Evolutionary conservation across 2,888 invertebrate genomes (phyloP).

Genomic region (Patella depressa): DNA sequence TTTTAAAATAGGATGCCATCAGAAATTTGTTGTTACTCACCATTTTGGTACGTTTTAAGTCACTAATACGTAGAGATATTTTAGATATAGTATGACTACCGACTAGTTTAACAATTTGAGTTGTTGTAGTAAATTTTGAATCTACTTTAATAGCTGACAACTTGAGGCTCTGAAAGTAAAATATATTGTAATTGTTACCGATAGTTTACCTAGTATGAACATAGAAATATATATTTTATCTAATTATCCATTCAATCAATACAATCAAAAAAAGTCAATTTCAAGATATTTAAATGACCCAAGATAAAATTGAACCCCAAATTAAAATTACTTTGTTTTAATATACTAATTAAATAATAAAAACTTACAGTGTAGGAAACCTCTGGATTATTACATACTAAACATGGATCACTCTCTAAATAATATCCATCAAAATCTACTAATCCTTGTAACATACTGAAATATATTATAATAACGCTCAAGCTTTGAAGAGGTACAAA

Average conservation of each 20-base stretch:
- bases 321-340: neutral
- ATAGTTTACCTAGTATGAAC: neutral
- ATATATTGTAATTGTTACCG: neutral
- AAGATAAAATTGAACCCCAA: neutral
- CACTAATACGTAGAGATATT: slow-evolving; percentile 92
- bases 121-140: slow-evolving; percentile 97
- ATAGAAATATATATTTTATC: no score
- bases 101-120: slow-evolving; percentile 95
- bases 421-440: slow-evolving; percentile 97
- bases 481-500: no score
- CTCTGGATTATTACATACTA: slow-evolving; percentile 98
- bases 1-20: neutral
- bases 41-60: slow-evolving; percentile 97
- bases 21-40: slow-evolving; percentile 68
- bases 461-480: slow-evolving; percentile 15
- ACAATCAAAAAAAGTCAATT: no score
- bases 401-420: slow-evolving; percentile 95
- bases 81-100: slow-evolving; percentile 96
- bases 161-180: slow-evolving; percentile 74
- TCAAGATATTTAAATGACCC: no score
- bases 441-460: slow-evolving; percentile 85
- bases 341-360: neutral
- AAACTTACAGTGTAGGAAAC: slow-evolving; percentile 76
- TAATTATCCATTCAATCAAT: no score
- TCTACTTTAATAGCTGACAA: slow-evolving; percentile 94